phyloP scores from a whole-genome alignment of 2,113 vertebrate species.

The Hemicordylus capensis region DNA sequence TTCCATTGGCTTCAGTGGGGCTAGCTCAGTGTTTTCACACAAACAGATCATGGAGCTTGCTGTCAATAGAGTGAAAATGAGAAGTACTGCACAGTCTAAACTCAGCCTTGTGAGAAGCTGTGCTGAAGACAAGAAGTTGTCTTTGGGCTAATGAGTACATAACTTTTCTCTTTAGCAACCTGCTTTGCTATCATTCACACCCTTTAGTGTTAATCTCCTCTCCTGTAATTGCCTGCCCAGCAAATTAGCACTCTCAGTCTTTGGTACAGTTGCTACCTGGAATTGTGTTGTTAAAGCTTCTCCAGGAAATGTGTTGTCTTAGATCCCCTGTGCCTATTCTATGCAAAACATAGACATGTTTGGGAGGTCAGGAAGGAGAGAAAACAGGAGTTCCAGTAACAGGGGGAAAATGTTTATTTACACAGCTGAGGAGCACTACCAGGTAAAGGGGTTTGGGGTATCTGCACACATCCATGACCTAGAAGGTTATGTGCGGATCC shows the following conservation, averaged over 20 bases:
- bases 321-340: neutral
- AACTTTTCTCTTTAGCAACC: neutral
- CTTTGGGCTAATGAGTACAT: neutral
- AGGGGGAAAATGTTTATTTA: neutral
- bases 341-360: neutral
- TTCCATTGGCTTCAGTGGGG: neutral
- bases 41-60: neutral
- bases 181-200: neutral
- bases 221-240: neutral
- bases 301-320: neutral
- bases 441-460: neutral
- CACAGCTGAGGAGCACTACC: neutral
- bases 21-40: neutral
- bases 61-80: conserved; percentile 7
- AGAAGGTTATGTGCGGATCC: no score
- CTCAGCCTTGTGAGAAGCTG: neutral
- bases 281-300: conserved; percentile 22
- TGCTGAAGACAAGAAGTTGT: neutral
- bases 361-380: neutral
- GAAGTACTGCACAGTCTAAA: neutral
- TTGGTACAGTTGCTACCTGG: neutral
- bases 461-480: neutral
- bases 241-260: neutral
- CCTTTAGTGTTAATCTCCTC: neutral
- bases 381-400: neutral